phyloP scores from a whole-genome alignment of 2,888 invertebrate species.

The Cetonia aurata region DNA sequence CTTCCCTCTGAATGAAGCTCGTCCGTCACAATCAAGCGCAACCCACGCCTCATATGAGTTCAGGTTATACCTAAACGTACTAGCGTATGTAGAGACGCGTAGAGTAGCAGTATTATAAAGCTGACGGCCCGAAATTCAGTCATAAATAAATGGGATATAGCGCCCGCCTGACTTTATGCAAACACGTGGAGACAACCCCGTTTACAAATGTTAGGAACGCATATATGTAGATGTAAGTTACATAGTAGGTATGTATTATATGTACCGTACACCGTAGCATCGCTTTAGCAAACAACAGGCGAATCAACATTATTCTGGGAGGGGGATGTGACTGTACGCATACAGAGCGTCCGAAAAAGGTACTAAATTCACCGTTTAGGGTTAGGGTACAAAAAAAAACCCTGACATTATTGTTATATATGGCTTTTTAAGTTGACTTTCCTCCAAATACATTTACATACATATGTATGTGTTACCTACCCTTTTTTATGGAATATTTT shows the following conservation, averaged over 20 bases:
- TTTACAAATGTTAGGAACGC: conserved; percentile 41
- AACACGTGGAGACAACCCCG: conserved; percentile 52
- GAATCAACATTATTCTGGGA: too few relatives aligned
- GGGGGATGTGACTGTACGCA: too few relatives aligned
- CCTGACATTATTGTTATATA: conserved; percentile 53
- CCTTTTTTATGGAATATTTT: not conserved
- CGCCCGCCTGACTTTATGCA: not conserved
- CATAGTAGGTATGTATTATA: not conserved
- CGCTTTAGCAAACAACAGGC: too few relatives aligned
- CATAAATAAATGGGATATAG: conserved; percentile 6
- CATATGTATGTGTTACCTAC: not conserved
- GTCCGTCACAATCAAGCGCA: conserved; percentile 32
- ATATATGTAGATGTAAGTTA: not conserved
- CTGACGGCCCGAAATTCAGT: not conserved
- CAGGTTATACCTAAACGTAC: not conserved
- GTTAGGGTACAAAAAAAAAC: conserved; percentile 44
- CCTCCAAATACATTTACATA: conserved; percentile 33
- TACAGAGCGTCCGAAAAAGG: conserved; percentile 39
- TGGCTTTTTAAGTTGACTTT: conserved; percentile 50
- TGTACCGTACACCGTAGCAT: too few relatives aligned
- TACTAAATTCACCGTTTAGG: conserved; percentile 49
- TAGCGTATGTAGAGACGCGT: not conserved
- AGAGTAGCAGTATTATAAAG: not conserved
- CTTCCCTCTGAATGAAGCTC: not conserved
- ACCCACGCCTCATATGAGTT: not conserved